These are phyloP conservation scores for Heliconius aoede DNA, from an alignment of 2,888 invertebrate species.

Conservation along the genomic window DNA sequence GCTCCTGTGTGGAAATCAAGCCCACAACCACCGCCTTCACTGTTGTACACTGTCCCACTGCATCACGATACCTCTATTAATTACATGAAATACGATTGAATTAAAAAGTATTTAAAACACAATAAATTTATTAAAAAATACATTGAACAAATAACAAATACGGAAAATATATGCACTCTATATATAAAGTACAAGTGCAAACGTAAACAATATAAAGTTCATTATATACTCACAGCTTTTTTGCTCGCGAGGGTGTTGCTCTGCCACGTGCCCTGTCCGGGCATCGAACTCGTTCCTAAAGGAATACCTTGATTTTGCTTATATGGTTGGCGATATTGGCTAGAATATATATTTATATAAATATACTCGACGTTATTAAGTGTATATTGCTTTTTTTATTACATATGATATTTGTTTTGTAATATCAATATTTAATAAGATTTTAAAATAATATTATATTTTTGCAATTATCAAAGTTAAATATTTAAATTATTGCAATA, in stretches of 20 bases:
- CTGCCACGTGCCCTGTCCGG: conserved; percentile 70
- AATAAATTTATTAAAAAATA: too few species aligned
- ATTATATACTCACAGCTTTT: conserved; percentile 63
- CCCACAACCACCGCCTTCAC: too few species aligned
- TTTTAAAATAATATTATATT: not conserved
- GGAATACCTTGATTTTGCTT: conserved; percentile 59
- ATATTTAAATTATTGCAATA: not conserved
- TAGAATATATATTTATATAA: conserved; percentile 24
- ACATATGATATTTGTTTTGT: not conserved
- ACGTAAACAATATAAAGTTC: conserved; percentile 43
- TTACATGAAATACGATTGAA: too few species aligned
- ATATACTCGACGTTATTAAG: not conserved
- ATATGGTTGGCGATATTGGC: conserved; percentile 29
- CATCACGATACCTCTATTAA: too few species aligned
- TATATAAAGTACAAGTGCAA: conserved; percentile 21
- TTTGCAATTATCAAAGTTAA: not conserved
- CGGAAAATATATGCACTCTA: not conserved
- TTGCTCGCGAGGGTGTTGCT: conserved; percentile 71
- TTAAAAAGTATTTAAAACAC: too few species aligned
- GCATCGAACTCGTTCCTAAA: conserved; percentile 73
- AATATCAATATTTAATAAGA: not conserved
- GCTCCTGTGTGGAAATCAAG: too few species aligned
- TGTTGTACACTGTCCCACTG: too few species aligned
- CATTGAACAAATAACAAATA: not conserved
- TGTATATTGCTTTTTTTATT: not conserved